Conservation (phyloP, 2,888 invertebrate genomes). For the Anoplius nigerrimus region DNA sequence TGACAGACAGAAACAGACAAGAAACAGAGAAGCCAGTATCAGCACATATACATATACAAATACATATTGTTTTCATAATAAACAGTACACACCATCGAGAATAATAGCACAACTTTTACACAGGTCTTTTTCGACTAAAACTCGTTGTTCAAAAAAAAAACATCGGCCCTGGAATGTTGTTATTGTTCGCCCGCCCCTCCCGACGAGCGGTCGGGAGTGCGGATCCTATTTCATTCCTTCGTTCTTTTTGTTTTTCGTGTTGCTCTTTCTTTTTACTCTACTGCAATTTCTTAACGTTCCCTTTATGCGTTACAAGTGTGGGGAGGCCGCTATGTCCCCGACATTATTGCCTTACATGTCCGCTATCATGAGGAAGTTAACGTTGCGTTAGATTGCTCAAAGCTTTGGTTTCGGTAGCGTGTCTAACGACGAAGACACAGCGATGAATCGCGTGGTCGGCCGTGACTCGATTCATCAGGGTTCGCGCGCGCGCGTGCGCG, state of each 20-base stretch:
- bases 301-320: no score
- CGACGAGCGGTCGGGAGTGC: neutral
- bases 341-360: neutral
- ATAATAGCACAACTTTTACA: constrained; percentile 8
- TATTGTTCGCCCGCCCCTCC: neutral
- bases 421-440: constrained; percentile 7
- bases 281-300: no score
- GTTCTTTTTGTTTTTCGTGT: neutral
- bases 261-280: no score
- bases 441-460: no score
- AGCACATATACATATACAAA: constrained; percentile 68
- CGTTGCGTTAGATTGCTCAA: neutral
- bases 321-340: neutral
- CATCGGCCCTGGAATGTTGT: neutral
- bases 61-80: constrained; percentile 32
- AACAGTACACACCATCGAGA: constrained; percentile 45
- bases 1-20: constrained; percentile 77
- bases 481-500: neutral
- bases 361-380: neutral
- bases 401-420: neutral
- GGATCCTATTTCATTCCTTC: neutral
- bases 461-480: neutral
- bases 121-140: neutral
- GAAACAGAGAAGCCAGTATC: constrained; percentile 77
- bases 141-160: no score